Evolutionary conservation across 1,140 invertebrate species (phyloP), one percentile per base, ranked within the genome.

Genomic region (Drosophila sproati): DNA sequence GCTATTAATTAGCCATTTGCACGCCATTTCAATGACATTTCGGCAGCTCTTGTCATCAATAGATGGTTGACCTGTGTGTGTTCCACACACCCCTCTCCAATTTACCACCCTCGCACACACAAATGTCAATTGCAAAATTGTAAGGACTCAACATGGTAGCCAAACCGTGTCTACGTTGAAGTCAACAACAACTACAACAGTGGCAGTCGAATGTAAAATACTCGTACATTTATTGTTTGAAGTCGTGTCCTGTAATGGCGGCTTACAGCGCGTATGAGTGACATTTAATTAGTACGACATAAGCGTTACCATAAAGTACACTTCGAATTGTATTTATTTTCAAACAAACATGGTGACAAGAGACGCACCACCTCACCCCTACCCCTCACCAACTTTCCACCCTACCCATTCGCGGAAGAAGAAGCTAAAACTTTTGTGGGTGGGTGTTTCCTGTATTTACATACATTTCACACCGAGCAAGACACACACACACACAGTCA

Each of bases 311-410:
- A 78, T 80, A 78, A 80, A 80, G 78, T 80, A 80, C 76, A 78
- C 78, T 78, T 78, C 67, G 78, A 80, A 77, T 80, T 80, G 78
- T 80, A 80, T 80, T 80, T 80, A 78, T 80, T 80, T 78, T 69
- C 74, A 69, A 77, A 69, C 77, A 77, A 79, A 77, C 77, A 79
- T 68, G 67, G 66, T 55, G 54, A 64, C 74, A 51, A 68, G 57
- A 55, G 32, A 55, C 31, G 34, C 61, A 43, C 60, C 28, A 12
- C 20, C 41, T 7, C 43, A 5, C 4, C 41, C 7, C 12, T 1
- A 2, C 8, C 29, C 10, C 7, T 4, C 29, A 2, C 3, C 6
- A 8, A 5, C 43, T 29, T 3, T n/a, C 28, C 6, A 10, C n/a
- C 57, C 20, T 29, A 28, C 4, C 2, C 8, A 4, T 32, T n/a